These are phyloP conservation scores for Danionella cerebrum DNA, from an alignment of 2,113 vertebrate genomes.

Conservation along the genomic window DNA sequence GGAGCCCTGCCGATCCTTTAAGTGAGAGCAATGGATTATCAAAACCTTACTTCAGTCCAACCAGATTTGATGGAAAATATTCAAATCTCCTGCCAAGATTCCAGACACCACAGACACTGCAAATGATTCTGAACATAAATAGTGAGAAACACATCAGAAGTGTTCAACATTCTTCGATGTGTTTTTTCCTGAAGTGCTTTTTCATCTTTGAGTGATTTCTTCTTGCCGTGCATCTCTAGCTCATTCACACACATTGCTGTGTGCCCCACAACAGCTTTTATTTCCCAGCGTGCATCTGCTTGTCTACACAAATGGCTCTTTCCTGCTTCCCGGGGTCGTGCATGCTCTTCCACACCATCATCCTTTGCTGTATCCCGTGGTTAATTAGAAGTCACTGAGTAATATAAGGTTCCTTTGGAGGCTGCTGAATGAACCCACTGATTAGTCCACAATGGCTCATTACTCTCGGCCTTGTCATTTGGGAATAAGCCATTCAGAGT, in stretches of 20 bases:
- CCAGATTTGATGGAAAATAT: too few species aligned
- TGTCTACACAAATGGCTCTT: background rate
- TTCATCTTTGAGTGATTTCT: background rate
- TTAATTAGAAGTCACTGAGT: slow-evolving; percentile 39
- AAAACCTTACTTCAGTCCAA: too few species aligned
- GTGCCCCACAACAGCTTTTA: background rate
- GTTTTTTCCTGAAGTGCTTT: background rate
- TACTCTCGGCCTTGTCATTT: slow-evolving; percentile 41
- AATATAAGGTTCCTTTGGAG: slow-evolving; percentile 29
- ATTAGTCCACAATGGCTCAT: slow-evolving; percentile 36
- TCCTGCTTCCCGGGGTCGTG: slow-evolving; percentile 1
- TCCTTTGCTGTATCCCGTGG: slow-evolving; percentile 17
- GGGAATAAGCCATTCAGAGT: slow-evolving; percentile 27
- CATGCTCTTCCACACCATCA: background rate
- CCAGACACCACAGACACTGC: too few species aligned
- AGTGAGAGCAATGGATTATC: too few species aligned
- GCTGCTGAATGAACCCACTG: slow-evolving; percentile 31
- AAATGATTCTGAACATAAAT: background rate
- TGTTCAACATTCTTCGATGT: background rate
- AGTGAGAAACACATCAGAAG: background rate
- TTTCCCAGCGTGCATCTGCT: background rate
- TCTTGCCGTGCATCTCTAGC: background rate
- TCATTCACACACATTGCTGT: background rate
- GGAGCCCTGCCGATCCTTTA: too few species aligned
- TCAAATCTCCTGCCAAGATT: too few species aligned